These are phyloP conservation scores for Myoxocephalus aenaeus DNA, from an alignment of 2,797 vertebrate genomes.

Conservation along the genomic window DNA sequence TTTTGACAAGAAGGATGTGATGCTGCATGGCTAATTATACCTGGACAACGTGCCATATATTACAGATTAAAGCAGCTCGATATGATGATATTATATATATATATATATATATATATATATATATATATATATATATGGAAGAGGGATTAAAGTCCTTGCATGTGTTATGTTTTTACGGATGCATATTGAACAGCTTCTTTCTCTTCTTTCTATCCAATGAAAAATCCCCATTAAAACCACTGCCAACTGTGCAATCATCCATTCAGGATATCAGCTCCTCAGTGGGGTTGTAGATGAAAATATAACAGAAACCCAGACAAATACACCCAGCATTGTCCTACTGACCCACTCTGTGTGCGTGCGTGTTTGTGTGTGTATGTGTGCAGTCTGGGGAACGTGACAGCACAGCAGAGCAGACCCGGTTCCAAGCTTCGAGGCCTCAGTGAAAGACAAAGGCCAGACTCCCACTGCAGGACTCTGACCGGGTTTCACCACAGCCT, in stretches of 20 bases:
- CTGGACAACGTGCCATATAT: constrained; percentile 26
- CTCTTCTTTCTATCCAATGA: constrained; percentile 38
- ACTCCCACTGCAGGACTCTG: constrained; percentile 7
- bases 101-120: background rate
- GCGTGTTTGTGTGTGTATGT: constrained; percentile 26
- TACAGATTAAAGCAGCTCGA: constrained; percentile 29
- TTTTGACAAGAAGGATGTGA: constrained; percentile 32
- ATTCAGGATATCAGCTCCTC: constrained; percentile 52
- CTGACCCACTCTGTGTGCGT: constrained; percentile 73
- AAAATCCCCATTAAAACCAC: constrained; percentile 39
- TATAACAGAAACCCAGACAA: constrained; percentile 64
- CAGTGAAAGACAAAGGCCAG: constrained; percentile 41
- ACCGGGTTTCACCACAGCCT: constrained; percentile 28
- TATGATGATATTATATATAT: constrained; percentile 4
- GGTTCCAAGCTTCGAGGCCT: constrained; percentile 45
- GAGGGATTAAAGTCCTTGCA: constrained; percentile 10
- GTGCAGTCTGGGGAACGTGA: constrained; percentile 62
- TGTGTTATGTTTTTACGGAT: constrained; percentile 20
- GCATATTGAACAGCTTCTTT: constrained; percentile 34
- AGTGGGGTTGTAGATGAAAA: constrained; percentile 59
- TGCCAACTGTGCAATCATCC: constrained; percentile 61
- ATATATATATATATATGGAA: background rate
- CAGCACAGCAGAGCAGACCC: constrained; percentile 32
- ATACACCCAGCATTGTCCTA: constrained; percentile 63
- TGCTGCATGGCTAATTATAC: background rate